Base-by-base conservation (phyloP, 2,888 invertebrate species). In the Drosophila monieri region DNA sequence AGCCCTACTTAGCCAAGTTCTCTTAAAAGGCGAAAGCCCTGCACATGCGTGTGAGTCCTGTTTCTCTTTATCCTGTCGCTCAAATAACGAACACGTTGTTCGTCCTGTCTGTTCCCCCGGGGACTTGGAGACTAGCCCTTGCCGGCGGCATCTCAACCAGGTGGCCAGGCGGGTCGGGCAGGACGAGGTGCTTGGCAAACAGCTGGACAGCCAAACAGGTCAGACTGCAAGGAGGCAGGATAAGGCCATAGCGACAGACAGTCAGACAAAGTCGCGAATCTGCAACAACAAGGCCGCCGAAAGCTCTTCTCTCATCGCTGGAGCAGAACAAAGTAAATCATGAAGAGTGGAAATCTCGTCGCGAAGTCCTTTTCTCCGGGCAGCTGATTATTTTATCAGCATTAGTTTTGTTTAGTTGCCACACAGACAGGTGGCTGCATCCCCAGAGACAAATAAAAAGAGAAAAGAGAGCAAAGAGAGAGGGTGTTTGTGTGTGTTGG, bases 341-440 rank as follows among this genome's bases (percentile, higher is more conserved):
- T 73, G 78, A n/a, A n/a, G n/a, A 64, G 52, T 71, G 53, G 53
- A 58, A 72, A 65, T 77, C 74, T 60, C 46, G 15, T 39, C 14
- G 58, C 35, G 41, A 61, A 65, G 66, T 52, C 51, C 73, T 48
- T 47, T 66, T 59, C 61, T 25, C 41, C 35, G 15, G 32, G 58
- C 44, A 25, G 23, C 76, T 86, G 79, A 77, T 80, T 73, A 71
- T 68, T 79, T 73, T 68, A 75, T 73, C 69, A 49, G 46, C 73
- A 68, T 73, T 78, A 69, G 65, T 75, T 80, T 70, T 49, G 68
- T 74, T 66, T 48, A 56, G 61, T 58, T 55, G 51, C 47, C 51
- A 30, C 41, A 48, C 46, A 48, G 53, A 54, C 74, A 74, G 74
- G 74, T 74, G 74, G 74, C 53, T 66, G 69, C 56, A 70, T 32